Evolutionary conservation across 2,888 invertebrate species (phyloP), one percentile per base, ranked within the genome.

Genomic region (Spodoptera exigua): DNA sequence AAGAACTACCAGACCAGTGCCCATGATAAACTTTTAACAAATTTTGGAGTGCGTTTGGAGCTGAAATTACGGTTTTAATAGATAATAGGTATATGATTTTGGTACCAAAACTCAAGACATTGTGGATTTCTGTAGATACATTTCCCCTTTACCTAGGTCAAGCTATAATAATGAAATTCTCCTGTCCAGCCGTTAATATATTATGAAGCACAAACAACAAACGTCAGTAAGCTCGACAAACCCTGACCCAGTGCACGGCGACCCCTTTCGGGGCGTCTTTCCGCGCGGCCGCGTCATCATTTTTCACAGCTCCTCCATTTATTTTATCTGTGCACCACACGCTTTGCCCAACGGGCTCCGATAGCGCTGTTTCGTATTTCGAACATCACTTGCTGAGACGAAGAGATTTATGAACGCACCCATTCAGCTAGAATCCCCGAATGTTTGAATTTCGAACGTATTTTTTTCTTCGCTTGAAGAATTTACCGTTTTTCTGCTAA

Each of bases 321-420:
- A 92, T 93, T 93, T 94, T 94, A 94, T 94, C 93, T 91, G 91
- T 82, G 89, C 90, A 87, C 88, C 90, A 84, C 93, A 93, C 92
- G 89, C 91, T 86, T 87, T 85, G 88, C 84, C 88, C 87, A 84
- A 79, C 83, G 78, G 81, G 80, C 78, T 77, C 80, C 86, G 87
- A 89, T 88, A 89, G 87, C 89, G 86, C 84, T 87, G 85, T 91
- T 89, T 91, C 90, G 89, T 87, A 90, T 89, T 87, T 86, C 87
- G 83, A 87, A 80, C 88, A 93, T 91, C 91, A 91, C 92, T 90
- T 76, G 91, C 86, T 91, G 91, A 91, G 92, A 91, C 87, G 86
- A 80, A 75, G 88, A 92, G 93, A 93, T 93, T 93, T 92, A 93
- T 93, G 84, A 86, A 84, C 88, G 86, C 81, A 86, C 86, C 89